Evolutionary conservation across 64 coral and sea anemone genomes (phyloP), one percentile per base, ranked within the genome.

Genomic region (Actinia tenebrosa): DNA sequence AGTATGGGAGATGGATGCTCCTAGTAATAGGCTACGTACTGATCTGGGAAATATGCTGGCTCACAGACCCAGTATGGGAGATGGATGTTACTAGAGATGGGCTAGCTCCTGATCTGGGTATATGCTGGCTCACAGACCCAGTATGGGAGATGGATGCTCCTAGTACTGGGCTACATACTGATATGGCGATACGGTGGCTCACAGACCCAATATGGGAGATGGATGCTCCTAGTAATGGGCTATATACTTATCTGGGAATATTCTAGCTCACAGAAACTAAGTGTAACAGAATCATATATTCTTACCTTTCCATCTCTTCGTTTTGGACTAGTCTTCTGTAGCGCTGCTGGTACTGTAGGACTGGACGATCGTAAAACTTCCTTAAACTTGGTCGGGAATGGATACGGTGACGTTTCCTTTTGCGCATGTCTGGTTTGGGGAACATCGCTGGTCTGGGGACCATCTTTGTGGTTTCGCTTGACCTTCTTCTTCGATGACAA

Each of bases 381-480:
- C 88, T 93, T 96, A 64, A 93, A 96, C 71, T 96, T 96, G 6
- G 94, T 93, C 14, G 94, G 91, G 60, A 90, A 96, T 47, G 94
- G 91, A 78, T 96, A 96, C 2, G 94, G 94, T 17, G 89, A 87
- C 16, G 82, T 19, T 82, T 96, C 88, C 61, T 84, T 89, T 10
- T 89, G 89, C 46, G 83, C 69, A 58, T 89, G 80, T 47, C 91
- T 82, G 23, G 88, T 64, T 9, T 77, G 77, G 13, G 71, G 78
- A 19, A 88, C 53, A 55, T 78, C 85, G 69, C 87, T 80, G 44
- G 87, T 16, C 23, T 87, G 91, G 20, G 91, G 60, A 20, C 62
- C 87, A 9, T 87, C 88, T 45, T 93, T 88, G 52, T 93, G 91
- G 11, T 62, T 77, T 90, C 89, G 92, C 61, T 96, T 96, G 89